These are phyloP conservation scores for Drosophila monieri DNA, from an alignment of 2,888 invertebrate species.

Conservation along the genomic window DNA sequence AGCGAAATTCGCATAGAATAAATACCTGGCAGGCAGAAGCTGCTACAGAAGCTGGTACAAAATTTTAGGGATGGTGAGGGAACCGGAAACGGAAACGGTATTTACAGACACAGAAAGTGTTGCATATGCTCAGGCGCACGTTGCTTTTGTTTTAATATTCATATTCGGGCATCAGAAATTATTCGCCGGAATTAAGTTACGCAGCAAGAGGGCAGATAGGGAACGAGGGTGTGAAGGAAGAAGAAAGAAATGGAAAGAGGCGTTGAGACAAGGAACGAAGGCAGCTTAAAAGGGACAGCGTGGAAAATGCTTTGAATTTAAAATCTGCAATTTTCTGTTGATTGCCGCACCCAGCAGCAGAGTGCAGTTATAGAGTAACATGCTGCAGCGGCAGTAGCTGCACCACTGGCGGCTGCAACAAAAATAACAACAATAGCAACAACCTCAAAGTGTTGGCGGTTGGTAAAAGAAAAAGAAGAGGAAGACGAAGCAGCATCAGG, in stretches of 20 bases:
- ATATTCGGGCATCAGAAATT: constrained; percentile 78
- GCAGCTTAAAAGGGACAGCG: constrained; percentile 64
- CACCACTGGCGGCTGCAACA: constrained; percentile 38
- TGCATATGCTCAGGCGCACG: constrained; percentile 59
- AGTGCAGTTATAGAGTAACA: constrained; percentile 35
- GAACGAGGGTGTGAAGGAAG: neutral
- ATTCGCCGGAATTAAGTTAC: constrained; percentile 72
- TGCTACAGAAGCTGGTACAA: constrained; percentile 8
- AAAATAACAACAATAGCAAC: constrained; percentile 61
- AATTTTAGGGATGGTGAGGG: neutral
- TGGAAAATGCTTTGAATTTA: constrained; percentile 79
- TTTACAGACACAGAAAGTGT: constrained; percentile 55
- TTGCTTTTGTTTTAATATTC: constrained; percentile 75
- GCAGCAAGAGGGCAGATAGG: constrained; percentile 3
- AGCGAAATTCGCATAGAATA: constrained; percentile 52
- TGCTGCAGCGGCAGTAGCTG: constrained; percentile 18
- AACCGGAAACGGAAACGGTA: constrained; percentile 58
- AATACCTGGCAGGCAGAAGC: constrained; percentile 34
- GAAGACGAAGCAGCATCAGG: constrained; percentile 36
- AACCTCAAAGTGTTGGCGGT: constrained; percentile 72
- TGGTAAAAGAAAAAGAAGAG: constrained; percentile 40
- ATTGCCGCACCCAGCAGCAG: constrained; percentile 69
- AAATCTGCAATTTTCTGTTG: constrained; percentile 80
- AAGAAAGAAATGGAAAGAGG: neutral
- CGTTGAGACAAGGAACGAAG: constrained; percentile 31